Evolutionary conservation across 2,113 vertebrate species (phyloP).

Genomic region (Pedionomus torquatus): DNA sequence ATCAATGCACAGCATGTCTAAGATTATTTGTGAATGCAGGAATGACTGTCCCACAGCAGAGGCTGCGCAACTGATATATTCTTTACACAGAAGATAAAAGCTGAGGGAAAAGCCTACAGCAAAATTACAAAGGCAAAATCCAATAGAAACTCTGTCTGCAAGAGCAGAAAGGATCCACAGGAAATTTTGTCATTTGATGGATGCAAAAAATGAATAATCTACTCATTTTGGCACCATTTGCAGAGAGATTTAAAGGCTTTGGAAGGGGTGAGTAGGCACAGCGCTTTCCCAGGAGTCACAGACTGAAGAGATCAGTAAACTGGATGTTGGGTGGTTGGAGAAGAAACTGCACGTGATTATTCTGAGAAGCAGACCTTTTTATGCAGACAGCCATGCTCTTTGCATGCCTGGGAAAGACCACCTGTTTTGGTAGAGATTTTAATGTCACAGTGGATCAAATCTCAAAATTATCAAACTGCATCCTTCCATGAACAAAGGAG

Average conservation of each 20-base stretch:
- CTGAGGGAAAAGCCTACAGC: background rate
- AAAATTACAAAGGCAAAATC: background rate
- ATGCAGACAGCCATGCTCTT: background rate
- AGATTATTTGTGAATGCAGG: background rate
- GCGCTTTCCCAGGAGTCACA: background rate
- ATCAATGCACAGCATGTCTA: slow-evolving; percentile 9
- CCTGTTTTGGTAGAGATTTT: background rate
- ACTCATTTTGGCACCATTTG: background rate
- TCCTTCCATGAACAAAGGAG: background rate
- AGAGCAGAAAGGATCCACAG: background rate
- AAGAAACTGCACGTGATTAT: background rate
- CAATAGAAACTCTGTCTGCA: background rate
- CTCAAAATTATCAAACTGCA: background rate
- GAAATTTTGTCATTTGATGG: background rate
- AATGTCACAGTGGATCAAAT: background rate
- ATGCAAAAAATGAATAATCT: background rate
- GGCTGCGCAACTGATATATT: background rate
- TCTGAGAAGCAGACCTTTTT: background rate
- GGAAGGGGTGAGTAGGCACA: background rate
- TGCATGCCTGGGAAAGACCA: background rate
- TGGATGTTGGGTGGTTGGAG: background rate
- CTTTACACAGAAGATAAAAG: background rate
- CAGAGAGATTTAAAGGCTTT: background rate
- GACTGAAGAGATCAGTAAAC: background rate
- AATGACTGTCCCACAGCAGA: slow-evolving; percentile 27